Evolutionary conservation across 1,140 invertebrate species (phyloP).

Genomic region (Caenorhabditis elegans): DNA sequence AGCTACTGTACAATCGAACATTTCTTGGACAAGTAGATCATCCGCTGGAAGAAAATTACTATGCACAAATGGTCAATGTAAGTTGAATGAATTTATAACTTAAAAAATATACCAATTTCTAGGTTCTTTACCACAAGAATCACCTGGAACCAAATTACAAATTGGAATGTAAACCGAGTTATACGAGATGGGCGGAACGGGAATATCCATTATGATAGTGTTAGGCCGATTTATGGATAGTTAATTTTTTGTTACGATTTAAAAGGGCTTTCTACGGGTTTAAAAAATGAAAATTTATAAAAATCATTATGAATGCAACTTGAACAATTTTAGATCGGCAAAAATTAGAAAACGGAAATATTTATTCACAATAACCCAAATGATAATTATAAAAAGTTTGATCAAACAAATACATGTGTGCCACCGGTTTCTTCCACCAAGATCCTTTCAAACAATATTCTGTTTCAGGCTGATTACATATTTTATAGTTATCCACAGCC

Average conservation of each 20-base stretch:
- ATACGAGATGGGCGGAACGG: not conserved
- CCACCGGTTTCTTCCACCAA: conserved; percentile 15
- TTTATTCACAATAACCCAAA: conserved; percentile 24
- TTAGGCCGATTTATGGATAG: no score
- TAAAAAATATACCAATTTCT: not conserved
- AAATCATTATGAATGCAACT: no score
- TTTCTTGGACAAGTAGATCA: not conserved
- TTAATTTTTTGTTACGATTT: no score
- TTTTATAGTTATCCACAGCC: not conserved
- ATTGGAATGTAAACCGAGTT: not conserved
- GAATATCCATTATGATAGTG: not conserved
- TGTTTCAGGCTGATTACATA: conserved; percentile 9
- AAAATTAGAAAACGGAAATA: not conserved
- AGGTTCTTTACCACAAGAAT: conserved; percentile 1
- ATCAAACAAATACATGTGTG: conserved; percentile 17
- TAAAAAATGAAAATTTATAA: not conserved
- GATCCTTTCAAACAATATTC: conserved; percentile 5
- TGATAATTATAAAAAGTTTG: conserved; percentile 10
- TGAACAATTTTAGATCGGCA: no score
- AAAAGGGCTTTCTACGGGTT: not conserved
- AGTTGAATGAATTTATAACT: not conserved
- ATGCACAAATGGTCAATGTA: not conserved
- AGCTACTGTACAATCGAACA: not conserved
- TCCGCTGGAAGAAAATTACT: not conserved
- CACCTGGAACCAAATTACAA: not conserved